These are phyloP conservation scores for Ramazzottius varieornatus DNA, from an alignment of 2,888 invertebrate species.

Conservation along the genomic window DNA sequence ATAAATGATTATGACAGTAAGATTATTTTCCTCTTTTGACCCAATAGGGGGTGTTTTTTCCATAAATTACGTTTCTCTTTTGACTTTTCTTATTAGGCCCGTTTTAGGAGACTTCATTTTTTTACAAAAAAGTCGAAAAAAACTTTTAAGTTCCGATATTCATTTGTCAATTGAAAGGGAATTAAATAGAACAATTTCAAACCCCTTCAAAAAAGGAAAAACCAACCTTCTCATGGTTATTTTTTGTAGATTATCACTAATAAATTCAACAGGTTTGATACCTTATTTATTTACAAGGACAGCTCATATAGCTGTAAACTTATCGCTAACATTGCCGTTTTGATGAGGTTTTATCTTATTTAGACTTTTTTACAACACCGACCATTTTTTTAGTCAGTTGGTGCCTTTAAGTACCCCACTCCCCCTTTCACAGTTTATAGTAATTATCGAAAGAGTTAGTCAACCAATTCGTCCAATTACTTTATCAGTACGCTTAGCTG, in stretches of 20 bases:
- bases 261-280: neutral
- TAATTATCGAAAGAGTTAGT: neutral
- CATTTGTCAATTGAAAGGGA: neutral
- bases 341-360: neutral
- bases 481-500: slow-evolving; percentile 13
- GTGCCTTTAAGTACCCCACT: neutral
- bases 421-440: neutral
- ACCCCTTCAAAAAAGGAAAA: neutral
- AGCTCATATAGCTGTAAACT: neutral
- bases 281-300: neutral
- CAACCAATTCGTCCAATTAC: slow-evolving; percentile 11
- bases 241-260: neutral
- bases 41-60: neutral
- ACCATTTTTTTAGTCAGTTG: neutral
- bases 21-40: neutral
- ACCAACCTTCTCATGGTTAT: neutral
- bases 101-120: neutral
- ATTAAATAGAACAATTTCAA: neutral
- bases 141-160: neutral
- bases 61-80: neutral
- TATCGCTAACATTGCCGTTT: neutral
- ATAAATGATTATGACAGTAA: neutral
- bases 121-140: neutral
- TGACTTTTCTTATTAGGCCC: neutral
- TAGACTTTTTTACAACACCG: neutral